Evolutionary conservation across 2,888 invertebrate species (phyloP).

Genomic region (Carterocephalus palaemon): DNA sequence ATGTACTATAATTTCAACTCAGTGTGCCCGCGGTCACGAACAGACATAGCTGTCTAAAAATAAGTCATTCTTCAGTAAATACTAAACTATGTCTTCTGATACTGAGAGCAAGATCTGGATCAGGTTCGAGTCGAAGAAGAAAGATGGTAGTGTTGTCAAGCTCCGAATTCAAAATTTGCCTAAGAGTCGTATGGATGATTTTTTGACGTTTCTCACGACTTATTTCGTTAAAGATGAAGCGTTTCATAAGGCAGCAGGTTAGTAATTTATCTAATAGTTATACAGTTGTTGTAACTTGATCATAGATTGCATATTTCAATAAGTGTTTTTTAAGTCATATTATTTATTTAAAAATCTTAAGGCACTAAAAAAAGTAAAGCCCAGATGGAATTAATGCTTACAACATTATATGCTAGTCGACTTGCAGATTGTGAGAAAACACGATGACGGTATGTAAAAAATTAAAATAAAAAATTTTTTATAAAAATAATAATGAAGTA

Average conservation of each 20-base stretch:
- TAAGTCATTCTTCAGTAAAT: not conserved
- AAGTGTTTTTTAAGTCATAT: no score
- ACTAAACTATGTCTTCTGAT: conserved; percentile 1
- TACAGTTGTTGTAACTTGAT: no score
- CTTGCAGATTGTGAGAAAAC: no score
- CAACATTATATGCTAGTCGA: no score
- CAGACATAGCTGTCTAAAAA: not conserved
- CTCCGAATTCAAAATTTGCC: conserved; percentile 31
- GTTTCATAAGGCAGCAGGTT: conserved; percentile 32
- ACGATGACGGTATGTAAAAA: no score
- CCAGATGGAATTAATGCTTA: no score
- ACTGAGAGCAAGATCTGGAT: conserved; percentile 26
- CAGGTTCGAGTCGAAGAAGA: conserved; percentile 27
- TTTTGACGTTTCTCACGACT: conserved; percentile 24
- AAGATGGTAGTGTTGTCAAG: conserved; percentile 29
- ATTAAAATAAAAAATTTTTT: no score
- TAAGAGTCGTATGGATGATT: conserved; percentile 16
- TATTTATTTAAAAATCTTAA: no score
- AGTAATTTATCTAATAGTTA: not conserved
- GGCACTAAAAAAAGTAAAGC: no score
- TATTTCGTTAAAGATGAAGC: conserved; percentile 28
- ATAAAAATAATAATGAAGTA: no score
- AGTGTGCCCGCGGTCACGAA: not conserved
- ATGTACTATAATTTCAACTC: no score
- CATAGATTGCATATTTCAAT: no score